Evolutionary conservation across 1,140 invertebrate genomes (phyloP).

Genomic region (Drosophila novamexicana): DNA sequence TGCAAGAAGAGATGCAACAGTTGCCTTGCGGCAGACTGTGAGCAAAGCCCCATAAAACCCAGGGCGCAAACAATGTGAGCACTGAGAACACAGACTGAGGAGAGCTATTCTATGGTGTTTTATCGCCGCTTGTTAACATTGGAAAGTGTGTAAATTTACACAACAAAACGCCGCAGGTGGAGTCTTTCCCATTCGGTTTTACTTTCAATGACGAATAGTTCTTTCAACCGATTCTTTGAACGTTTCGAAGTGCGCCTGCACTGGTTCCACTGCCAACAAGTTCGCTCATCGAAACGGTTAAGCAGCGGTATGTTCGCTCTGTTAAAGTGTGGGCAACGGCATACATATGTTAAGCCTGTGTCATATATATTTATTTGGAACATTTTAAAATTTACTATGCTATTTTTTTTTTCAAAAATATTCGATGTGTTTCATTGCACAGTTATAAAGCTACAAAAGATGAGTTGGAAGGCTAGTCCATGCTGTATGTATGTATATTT

Average conservation of each 20-base stretch:
- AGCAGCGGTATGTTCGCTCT: conserved; percentile 9
- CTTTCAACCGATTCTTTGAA: conserved; percentile 14
- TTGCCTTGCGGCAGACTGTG: conserved; percentile 34
- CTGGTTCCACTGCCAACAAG: conserved; percentile 29
- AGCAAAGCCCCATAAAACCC: conserved; percentile 31
- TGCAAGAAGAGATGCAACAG: conserved; percentile 49
- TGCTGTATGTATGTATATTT: too few species aligned
- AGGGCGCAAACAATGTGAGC: conserved; percentile 15
- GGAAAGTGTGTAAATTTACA: conserved; percentile 79
- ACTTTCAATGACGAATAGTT: conserved; percentile 63
- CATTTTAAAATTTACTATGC: too few species aligned
- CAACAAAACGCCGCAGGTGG: conserved; percentile 49
- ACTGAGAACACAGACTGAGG: conserved; percentile 24
- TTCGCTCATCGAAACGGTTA: conserved; percentile 26
- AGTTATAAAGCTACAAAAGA: too few species aligned
- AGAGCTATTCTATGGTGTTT: conserved; percentile 48
- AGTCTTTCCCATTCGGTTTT: conserved; percentile 53
- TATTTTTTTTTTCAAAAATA: too few species aligned
- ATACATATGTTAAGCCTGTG: conserved; percentile 7
- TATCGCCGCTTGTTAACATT: conserved; percentile 72
- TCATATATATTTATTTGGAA: neutral
- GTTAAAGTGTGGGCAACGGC: conserved; percentile 1
- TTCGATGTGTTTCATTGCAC: too few species aligned
- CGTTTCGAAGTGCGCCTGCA: neutral
- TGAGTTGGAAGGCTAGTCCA: too few species aligned